phyloP scores from a whole-genome alignment of 2,113 vertebrate genomes.

The Terrapene triunguis region DNA sequence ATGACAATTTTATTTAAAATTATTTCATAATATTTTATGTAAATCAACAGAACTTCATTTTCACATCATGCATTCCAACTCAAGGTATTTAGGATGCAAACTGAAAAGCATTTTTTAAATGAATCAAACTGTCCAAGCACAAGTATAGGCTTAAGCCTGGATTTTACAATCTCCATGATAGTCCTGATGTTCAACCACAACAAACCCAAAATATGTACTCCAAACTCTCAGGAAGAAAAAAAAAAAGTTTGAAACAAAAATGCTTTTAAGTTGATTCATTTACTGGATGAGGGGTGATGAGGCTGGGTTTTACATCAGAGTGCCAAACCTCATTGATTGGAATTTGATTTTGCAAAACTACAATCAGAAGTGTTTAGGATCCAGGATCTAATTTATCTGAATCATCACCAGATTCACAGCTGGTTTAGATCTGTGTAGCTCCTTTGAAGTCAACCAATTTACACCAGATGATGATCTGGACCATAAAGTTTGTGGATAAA shows the following conservation, averaged over 20 bases:
- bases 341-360: background rate
- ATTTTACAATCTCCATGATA: background rate
- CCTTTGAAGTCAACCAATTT: background rate
- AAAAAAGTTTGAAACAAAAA: background rate
- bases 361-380: background rate
- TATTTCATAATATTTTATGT: background rate
- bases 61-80: background rate
- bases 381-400: background rate
- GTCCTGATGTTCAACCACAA: background rate
- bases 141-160: background rate
- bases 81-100: background rate
- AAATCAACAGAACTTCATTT: background rate
- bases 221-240: background rate
- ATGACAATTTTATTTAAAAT: background rate
- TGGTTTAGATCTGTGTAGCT: background rate
- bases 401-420: background rate
- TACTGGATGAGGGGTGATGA: background rate
- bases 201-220: background rate
- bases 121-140: background rate
- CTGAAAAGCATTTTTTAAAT: background rate
- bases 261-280: background rate
- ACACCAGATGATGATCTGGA: background rate
- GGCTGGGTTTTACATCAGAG: background rate
- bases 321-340: background rate
- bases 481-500: background rate